phyloP scores from a whole-genome alignment of 1,140 invertebrate genomes.

The Pseudomyrmex concolor region DNA sequence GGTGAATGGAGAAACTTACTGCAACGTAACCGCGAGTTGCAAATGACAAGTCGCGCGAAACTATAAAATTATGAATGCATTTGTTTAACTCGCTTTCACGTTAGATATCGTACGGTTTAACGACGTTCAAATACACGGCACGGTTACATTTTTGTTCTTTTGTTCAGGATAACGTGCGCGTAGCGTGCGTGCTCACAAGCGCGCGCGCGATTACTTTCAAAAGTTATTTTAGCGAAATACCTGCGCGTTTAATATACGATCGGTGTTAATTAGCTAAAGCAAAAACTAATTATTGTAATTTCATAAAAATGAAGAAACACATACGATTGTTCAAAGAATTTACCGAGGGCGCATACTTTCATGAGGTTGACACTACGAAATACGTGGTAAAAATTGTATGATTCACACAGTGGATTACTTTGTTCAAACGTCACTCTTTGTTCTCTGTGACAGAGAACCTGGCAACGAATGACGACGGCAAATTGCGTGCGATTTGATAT shows the following conservation, averaged over 20 bases:
- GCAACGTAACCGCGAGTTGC: slow-evolving; percentile 4
- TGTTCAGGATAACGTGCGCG: background rate
- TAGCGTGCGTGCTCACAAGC: no score
- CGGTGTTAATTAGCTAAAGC: no score
- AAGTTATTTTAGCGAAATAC: no score
- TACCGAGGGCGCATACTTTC: background rate
- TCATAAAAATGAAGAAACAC: background rate
- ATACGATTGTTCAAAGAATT: background rate
- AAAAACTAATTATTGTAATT: no score
- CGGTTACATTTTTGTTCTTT: background rate
- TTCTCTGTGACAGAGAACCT: slow-evolving; percentile 10
- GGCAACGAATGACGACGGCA: slow-evolving; percentile 16
- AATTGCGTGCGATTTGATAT: slow-evolving; percentile 51
- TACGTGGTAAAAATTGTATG: background rate
- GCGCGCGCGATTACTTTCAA: no score
- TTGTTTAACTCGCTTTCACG: slow-evolving; percentile 6
- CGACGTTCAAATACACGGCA: background rate
- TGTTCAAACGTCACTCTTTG: slow-evolving; percentile 3
- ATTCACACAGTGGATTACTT: background rate
- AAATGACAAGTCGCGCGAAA: slow-evolving; percentile 3
- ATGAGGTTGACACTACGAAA: background rate
- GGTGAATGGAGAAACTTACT: slow-evolving; percentile 34
- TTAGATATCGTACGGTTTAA: background rate
- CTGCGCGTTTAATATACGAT: no score
- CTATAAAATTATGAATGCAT: slow-evolving; percentile 16